These are phyloP conservation scores for Hiodon alosoides DNA, from an alignment of 2,113 vertebrate genomes.

Conservation along the genomic window DNA sequence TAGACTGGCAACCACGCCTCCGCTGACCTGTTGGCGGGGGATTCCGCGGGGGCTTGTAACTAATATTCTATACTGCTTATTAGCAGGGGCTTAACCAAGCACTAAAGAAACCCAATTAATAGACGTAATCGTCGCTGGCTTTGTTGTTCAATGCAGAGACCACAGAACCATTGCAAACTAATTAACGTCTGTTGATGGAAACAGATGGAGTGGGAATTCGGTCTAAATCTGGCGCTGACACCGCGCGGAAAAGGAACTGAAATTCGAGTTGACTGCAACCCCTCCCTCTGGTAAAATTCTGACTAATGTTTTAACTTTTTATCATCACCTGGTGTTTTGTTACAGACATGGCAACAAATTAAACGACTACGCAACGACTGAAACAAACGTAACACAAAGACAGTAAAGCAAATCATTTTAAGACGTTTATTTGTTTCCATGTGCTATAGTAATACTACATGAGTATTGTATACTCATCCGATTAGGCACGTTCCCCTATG, in stretches of 20 bases:
- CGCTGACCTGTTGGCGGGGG: not conserved
- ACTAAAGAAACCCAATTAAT: slow-evolving; percentile 17
- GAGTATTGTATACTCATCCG: too few species aligned
- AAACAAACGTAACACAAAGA: too few species aligned
- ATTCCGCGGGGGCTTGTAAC: not conserved
- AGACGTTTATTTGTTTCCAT: too few species aligned
- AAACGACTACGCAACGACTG: too few species aligned
- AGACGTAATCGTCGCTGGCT: slow-evolving; percentile 4
- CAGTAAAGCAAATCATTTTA: too few species aligned
- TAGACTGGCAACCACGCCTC: too few species aligned
- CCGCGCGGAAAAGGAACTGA: slow-evolving; percentile 10
- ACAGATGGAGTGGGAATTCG: slow-evolving; percentile 15
- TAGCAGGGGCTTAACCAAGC: not conserved
- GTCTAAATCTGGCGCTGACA: slow-evolving; percentile 18
- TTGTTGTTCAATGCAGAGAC: slow-evolving; percentile 13
- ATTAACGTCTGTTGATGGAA: slow-evolving; percentile 12
- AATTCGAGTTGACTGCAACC: not conserved
- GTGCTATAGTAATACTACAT: too few species aligned
- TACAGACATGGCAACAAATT: too few species aligned
- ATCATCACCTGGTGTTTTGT: too few species aligned
- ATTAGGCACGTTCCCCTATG: too few species aligned
- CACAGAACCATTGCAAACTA: not conserved
- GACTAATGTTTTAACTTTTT: too few species aligned
- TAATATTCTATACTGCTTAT: too few species aligned
- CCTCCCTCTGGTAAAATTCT: not conserved